Evolutionary conservation across 2,113 vertebrate genomes (phyloP), one percentile per base, ranked within the genome.

Genomic region (Bombycilla garrulus): DNA sequence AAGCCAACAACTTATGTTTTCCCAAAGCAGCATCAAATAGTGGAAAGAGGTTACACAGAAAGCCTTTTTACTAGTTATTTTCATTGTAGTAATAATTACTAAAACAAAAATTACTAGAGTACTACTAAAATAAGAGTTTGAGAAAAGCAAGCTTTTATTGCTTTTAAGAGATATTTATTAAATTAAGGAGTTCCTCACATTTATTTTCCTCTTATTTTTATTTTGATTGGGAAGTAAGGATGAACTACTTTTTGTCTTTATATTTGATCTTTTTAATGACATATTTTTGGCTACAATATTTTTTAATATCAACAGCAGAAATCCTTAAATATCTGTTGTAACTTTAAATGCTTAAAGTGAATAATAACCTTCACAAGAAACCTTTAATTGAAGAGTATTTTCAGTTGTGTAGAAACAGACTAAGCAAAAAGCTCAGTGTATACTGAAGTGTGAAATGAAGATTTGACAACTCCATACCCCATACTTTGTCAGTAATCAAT

Each of bases 381-480:
- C 4, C 5, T 90, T 92, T 88, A 90, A 70, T 5, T 78, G 35
- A 79, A 70, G 7, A 78, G 15, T 60, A 44, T 20, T n/a, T 7
- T 66, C 22, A 44, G 3, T 50, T 40, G 5, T 38, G 2, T 69
- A 31, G 20, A 96, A 88, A 86, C 23, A 86, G 56, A 60, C 10
- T 81, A 60, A 78, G 14, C 5, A 86, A 86, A 87, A 93, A 73
- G 2, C 22, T 71, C 20, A 33, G 4, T 45, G 24, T 61, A 73
- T 76, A 23, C 54, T 57, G 21, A 94, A 80, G n/a, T 76, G 25
- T 92, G 66, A 95, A 82, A 95, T 62, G 23, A 91, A 85, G 62
- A 70, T 82, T 77, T 80, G 42, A 51, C 33, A 82, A 23, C 24
- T 72, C 19, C n/a, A 66, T 69, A 86, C 4, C 11, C 15, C 21